Evolutionary conservation across 2,888 invertebrate genomes (phyloP).

Genomic region (Drosophila anomalata): DNA sequence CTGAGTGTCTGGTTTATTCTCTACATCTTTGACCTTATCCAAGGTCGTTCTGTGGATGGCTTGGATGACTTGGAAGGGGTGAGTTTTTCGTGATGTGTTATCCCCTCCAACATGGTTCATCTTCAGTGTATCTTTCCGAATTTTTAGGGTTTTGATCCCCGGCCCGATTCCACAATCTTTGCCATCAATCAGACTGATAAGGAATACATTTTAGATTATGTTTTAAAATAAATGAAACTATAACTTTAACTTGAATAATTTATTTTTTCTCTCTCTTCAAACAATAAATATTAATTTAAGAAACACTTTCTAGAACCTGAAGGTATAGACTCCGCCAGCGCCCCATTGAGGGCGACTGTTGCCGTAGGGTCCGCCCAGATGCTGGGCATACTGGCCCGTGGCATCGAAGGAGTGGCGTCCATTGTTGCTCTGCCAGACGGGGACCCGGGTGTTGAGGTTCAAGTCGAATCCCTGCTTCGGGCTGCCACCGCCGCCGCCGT

Average conservation of each 20-base stretch:
- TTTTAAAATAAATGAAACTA: neutral
- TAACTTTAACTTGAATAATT: neutral
- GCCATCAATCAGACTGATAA: slow-evolving; percentile 34
- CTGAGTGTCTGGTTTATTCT: slow-evolving; percentile 38
- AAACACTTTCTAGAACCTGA: slow-evolving; percentile 44
- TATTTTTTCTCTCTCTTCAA: neutral
- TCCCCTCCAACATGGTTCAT: neutral
- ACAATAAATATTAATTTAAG: neutral
- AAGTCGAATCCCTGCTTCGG: slow-evolving; percentile 70
- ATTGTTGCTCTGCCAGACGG: slow-evolving; percentile 78
- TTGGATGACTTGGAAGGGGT: slow-evolving; percentile 41
- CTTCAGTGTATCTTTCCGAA: neutral
- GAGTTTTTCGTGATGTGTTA: neutral
- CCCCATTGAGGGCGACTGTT: slow-evolving; percentile 69
- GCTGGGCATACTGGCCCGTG: slow-evolving; percentile 74
- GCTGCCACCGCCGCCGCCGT: slow-evolving; percentile 45
- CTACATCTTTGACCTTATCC: slow-evolving; percentile 51
- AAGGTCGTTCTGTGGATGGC: slow-evolving; percentile 43
- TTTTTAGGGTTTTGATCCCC: slow-evolving; percentile 30
- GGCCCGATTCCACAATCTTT: slow-evolving; percentile 60
- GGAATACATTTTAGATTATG: neutral
- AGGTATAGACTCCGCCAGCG: slow-evolving; percentile 59
- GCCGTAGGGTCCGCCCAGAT: slow-evolving; percentile 81
- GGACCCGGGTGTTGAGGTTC: slow-evolving; percentile 63
- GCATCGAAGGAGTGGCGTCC: slow-evolving; percentile 74